Evolutionary conservation across 2,797 vertebrate genomes (phyloP).

Genomic region (Coracias cyanogaster): DNA sequence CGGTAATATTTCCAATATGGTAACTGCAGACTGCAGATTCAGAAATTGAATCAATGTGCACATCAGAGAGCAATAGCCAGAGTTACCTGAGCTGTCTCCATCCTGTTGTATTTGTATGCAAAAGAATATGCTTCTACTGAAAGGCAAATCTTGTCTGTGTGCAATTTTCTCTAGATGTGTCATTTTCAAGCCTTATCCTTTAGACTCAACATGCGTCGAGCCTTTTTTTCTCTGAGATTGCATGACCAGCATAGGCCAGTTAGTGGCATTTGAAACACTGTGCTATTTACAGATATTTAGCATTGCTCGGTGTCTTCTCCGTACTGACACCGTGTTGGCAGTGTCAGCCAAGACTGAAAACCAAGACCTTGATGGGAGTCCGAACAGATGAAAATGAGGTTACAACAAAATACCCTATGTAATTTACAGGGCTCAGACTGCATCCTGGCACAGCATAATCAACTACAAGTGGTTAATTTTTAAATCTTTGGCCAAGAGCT

Average conservation of each 20-base stretch:
- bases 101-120: not conserved
- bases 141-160: not conserved
- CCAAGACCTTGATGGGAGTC: not conserved
- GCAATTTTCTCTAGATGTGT: not conserved
- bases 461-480: not conserved
- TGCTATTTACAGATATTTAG: not conserved
- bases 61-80: not conserved
- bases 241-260: not conserved
- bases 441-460: not conserved
- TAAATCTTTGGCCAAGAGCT: not conserved
- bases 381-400: not conserved
- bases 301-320: not conserved
- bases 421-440: not conserved
- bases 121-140: not conserved
- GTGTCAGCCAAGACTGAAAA: constrained; percentile 19
- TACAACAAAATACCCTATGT: not conserved
- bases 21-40: not conserved
- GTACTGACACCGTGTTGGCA: not conserved
- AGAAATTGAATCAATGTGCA: not conserved
- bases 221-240: not conserved
- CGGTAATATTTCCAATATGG: not conserved
- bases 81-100: not conserved
- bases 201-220: not conserved
- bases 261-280: not conserved
- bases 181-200: not conserved